A percentile compares a stretch with the other conserved stretches of the same genome.
Conservation (phyloP, 2,888 invertebrate species). For the Andrena bicolor region DNA sequence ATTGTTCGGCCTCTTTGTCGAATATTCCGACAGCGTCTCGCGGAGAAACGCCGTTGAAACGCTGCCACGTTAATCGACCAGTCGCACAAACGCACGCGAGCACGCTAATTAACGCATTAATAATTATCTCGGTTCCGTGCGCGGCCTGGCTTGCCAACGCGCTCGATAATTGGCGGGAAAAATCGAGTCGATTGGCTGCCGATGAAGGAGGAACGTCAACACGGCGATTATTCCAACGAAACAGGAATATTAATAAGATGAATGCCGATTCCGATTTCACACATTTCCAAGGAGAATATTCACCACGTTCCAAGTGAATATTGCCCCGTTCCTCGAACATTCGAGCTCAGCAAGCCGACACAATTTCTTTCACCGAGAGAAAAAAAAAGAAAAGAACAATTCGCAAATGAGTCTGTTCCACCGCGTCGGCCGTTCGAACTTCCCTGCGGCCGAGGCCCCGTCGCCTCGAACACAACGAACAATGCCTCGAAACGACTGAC, state of each 20-base stretch:
- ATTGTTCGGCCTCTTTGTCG: constrained; percentile 49
- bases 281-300: too few species aligned
- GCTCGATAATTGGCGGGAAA: constrained; percentile 45
- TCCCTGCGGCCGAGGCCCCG: not conserved
- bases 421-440: not conserved
- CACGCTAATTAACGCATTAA: constrained; percentile 58
- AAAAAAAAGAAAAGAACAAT: too few species aligned
- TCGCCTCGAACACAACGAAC: not conserved
- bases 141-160: not conserved
- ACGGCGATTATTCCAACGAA: too few species aligned
- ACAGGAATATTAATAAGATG: too few species aligned
- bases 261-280: too few species aligned
- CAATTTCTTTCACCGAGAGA: too few species aligned
- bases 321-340: too few species aligned
- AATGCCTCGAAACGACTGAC: not conserved
- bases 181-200: constrained; percentile 21
- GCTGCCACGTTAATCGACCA: constrained; percentile 16
- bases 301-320: too few species aligned
- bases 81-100: constrained; percentile 26
- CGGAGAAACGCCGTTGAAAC: constrained; percentile 16
- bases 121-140: constrained; percentile 27
- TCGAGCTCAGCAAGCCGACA: too few species aligned
- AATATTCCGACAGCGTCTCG: constrained; percentile 25
- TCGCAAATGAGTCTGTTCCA: too few species aligned
- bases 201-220: not conserved